Percentiles rank a stretch among this genome's conserved stretches.
Conservation (phyloP, 2,888 invertebrate genomes). For the Stratiomys singularior region DNA sequence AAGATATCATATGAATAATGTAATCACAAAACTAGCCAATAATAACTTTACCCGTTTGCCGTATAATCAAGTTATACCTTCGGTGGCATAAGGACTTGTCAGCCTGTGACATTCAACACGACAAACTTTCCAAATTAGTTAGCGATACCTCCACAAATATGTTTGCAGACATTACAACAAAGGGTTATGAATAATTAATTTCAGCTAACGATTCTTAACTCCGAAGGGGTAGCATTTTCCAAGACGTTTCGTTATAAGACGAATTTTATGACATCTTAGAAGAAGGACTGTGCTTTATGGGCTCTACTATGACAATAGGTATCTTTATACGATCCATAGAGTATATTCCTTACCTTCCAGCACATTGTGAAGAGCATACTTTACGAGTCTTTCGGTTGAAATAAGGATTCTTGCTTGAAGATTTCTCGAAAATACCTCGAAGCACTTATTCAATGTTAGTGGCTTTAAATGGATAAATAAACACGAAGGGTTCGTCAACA, state of each 20-base stretch:
- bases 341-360: conserved; percentile 19
- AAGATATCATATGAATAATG: neutral
- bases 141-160: conserved; percentile 47
- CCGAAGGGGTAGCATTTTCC: conserved; percentile 17
- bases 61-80: conserved; percentile 32
- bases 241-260: conserved; percentile 41
- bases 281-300: conserved; percentile 45
- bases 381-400: neutral
- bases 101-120: conserved; percentile 39
- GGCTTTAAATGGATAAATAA: conserved; percentile 47
- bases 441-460: conserved; percentile 46
- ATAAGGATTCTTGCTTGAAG: conserved; percentile 39
- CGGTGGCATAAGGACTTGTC: neutral
- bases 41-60: conserved; percentile 35
- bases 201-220: conserved; percentile 44
- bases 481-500: conserved; percentile 31
- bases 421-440: conserved; percentile 39
- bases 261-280: conserved; percentile 45
- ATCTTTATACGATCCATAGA: conserved; percentile 23
- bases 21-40: conserved; percentile 26
- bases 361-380: neutral
- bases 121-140: conserved; percentile 46
- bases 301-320: conserved; percentile 19
- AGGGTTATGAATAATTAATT: conserved; percentile 47
- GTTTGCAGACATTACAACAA: conserved; percentile 45